A percentile compares a stretch with the other conserved stretches of the same genome.
phyloP scores from a whole-genome alignment of 1,140 invertebrate species.

The Carcinoscorpius rotundicauda region DNA sequence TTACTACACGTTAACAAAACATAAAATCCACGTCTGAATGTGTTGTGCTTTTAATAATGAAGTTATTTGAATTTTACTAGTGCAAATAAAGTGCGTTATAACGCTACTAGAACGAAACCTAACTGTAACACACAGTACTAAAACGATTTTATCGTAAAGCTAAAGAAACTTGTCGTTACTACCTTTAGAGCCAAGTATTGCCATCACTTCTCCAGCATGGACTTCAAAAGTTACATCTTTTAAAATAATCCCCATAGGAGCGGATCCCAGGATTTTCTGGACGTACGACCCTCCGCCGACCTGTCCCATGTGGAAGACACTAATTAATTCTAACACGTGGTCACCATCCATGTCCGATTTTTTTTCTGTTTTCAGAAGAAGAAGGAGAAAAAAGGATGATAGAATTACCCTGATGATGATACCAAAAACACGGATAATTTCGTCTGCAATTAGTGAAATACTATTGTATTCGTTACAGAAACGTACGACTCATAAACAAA shows the following conservation, averaged over 20 bases:
- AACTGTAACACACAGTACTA: no score
- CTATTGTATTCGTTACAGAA: no score
- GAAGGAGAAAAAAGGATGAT: not conserved
- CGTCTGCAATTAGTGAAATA: no score
- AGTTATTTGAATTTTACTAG: no score
- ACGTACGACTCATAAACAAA: no score
- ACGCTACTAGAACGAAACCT: no score
- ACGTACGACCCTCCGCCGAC: constrained; percentile 64
- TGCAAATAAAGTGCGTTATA: no score
- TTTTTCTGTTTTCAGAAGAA: not conserved
- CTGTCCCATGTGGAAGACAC: constrained; percentile 78
- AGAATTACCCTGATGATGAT: not conserved
- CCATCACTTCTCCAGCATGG: constrained; percentile 79
- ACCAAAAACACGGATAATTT: not conserved
- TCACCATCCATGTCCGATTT: constrained; percentile 36
- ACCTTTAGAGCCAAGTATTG: constrained; percentile 84
- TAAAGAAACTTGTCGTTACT: constrained; percentile 3
- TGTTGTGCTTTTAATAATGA: no score
- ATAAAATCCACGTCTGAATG: no score
- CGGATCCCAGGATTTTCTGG: constrained; percentile 58
- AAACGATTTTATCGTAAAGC: no score
- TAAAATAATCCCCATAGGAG: constrained; percentile 67
- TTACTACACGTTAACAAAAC: no score
- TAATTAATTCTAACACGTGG: constrained; percentile 71
- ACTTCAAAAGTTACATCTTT: constrained; percentile 83